phyloP scores from a whole-genome alignment of 2,113 vertebrate genomes.

The Haliaeetus leucogaster region DNA sequence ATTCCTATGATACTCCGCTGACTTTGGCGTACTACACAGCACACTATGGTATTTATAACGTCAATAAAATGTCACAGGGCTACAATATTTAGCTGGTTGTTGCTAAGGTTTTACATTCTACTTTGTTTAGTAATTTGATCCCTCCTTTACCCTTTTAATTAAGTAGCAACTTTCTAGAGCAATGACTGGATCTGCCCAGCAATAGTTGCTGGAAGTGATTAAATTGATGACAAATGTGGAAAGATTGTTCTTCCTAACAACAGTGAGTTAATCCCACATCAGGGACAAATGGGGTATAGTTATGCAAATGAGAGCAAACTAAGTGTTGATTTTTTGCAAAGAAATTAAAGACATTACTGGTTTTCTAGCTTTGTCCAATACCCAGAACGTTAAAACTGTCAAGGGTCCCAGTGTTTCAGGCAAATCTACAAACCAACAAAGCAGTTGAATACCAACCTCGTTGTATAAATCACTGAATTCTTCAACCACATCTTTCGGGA shows the following conservation, averaged over 20 bases:
- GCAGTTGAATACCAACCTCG: slow-evolving; percentile 78
- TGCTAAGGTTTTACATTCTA: background rate
- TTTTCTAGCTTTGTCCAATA: background rate
- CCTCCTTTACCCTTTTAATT: background rate
- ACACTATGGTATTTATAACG: background rate
- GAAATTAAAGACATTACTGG: background rate
- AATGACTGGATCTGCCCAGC: background rate
- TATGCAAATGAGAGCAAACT: background rate
- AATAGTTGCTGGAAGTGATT: background rate
- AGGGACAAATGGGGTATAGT: background rate
- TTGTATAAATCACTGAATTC: slow-evolving; percentile 99
- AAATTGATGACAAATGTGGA: background rate
- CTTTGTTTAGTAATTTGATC: background rate
- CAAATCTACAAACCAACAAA: background rate
- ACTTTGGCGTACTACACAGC: background rate
- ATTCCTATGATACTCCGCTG: background rate
- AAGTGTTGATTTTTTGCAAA: accelerated
- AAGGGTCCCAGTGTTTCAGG: background rate
- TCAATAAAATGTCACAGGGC: background rate
- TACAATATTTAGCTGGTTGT: slow-evolving; percentile 13
- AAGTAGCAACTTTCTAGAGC: background rate
- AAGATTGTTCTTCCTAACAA: background rate
- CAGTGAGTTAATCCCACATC: background rate
- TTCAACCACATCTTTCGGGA: slow-evolving; percentile 98
- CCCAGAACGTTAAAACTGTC: accelerated